These are phyloP conservation scores for Nymphicus hollandicus DNA, from an alignment of 2,113 vertebrate species.

Conservation along the genomic window DNA sequence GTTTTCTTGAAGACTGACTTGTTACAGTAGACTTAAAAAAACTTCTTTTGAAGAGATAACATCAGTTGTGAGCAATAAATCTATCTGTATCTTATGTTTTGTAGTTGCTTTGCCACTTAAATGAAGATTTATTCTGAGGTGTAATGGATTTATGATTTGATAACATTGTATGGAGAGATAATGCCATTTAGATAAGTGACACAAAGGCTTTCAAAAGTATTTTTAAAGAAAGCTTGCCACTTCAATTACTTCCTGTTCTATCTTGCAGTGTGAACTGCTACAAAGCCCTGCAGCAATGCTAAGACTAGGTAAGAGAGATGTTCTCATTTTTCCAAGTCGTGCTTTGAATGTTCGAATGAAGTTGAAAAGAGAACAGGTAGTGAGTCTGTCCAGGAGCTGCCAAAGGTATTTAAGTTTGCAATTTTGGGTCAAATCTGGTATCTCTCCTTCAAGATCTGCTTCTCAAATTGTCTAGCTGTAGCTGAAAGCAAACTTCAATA, in stretches of 20 bases:
- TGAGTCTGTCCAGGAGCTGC: not conserved
- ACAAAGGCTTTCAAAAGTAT: not conserved
- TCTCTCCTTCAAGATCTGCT: not conserved
- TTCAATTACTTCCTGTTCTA: not conserved
- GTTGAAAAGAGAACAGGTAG: not conserved
- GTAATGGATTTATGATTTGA: not conserved
- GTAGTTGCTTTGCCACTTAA: not conserved
- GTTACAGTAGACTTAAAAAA: not conserved
- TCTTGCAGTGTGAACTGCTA: not conserved
- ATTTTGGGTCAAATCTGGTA: not conserved
- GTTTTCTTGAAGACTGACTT: not conserved
- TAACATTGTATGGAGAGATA: not conserved
- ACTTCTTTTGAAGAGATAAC: not conserved
- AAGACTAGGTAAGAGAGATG: not conserved
- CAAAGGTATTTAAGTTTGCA: not conserved
- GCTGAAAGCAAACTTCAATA: not conserved
- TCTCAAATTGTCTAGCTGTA: not conserved
- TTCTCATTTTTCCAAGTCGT: not conserved
- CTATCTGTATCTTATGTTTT: not conserved
- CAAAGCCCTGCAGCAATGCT: not conserved
- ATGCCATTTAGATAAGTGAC: not conserved
- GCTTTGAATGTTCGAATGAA: not conserved
- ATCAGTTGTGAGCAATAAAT: not conserved
- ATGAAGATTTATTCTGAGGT: not conserved
- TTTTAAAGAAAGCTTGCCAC: not conserved